Evolutionary conservation across 23 tunicate species (phyloP).

Genomic region (Ascidia mentula): DNA sequence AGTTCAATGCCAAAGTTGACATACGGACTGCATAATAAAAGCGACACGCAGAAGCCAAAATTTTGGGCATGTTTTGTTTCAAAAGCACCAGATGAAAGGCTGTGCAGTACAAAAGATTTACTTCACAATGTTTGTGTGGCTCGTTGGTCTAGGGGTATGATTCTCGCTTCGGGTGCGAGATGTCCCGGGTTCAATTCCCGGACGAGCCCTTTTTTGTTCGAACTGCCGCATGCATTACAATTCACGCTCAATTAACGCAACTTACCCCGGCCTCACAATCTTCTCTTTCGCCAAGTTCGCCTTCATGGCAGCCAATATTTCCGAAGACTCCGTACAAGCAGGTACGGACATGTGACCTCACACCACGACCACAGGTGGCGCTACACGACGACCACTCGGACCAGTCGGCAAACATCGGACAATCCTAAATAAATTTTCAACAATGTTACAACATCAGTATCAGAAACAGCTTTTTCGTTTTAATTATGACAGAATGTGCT

Average conservation of each 20-base stretch:
- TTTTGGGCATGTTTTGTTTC: too few relatives aligned
- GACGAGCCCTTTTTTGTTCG: background rate
- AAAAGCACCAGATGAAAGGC: too few relatives aligned
- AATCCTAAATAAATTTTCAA: background rate
- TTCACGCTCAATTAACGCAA: background rate
- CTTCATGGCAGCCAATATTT: conserved; percentile 25
- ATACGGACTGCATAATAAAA: too few relatives aligned
- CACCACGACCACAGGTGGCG: conserved; percentile 63
- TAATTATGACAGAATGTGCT: background rate
- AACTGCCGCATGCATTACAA: background rate
- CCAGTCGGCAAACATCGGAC: conserved; percentile 43
- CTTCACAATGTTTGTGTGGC: too few relatives aligned
- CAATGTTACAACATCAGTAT: background rate
- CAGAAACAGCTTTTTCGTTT: too few relatives aligned
- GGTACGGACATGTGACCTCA: conserved; percentile 27
- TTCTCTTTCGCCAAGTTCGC: conserved; percentile 16
- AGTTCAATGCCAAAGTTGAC: too few relatives aligned
- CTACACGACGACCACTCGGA: conserved; percentile 48
- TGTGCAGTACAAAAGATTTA: too few relatives aligned
- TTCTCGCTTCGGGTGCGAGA: too few relatives aligned
- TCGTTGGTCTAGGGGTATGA: too few relatives aligned
- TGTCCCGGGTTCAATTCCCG: background rate
- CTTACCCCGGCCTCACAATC: conserved; percentile 18
- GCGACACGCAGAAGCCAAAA: too few relatives aligned
- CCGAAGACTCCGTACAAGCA: conserved; percentile 62